Evolutionary conservation across 2,113 vertebrate species (phyloP), one percentile per base, ranked within the genome.

Genomic region (Mesoclemmys tuberculata): DNA sequence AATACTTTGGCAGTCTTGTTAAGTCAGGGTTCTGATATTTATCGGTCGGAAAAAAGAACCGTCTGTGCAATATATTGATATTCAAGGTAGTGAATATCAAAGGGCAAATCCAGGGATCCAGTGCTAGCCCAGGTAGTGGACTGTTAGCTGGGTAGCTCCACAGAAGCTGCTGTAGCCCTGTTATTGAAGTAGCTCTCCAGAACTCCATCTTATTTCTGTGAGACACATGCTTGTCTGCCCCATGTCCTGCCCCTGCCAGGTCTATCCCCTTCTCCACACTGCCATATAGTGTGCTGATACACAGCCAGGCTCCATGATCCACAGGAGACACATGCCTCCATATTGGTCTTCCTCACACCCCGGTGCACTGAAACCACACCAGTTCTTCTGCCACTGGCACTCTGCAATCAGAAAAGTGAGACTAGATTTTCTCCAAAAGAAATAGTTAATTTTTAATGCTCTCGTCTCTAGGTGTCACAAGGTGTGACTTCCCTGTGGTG

Each of bases 31-130:
- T 93, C 5, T 41, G 31, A 87, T 88, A 88, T 82, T 0, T 0
- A 0, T 2, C 1, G 8, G 8, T 79, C 68, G 58, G 41, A 84
- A 84, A 82, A 56, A 86, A 75, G 5, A 38, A 81, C 9, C 0
- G 75, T 61, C 82, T 82, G 9, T 51, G 46, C 9, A 41, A 90
- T 21, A 1, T 4, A 51, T 64, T 52, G 61, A 0, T 3, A 52
- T 82, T 93, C 91, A 48, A 84, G 85, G 91, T 88, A 90, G 90
- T 19, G 71, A 5, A 5, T 88, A 79, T 41, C 22, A 48, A 82
- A 88, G 49, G 9, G 61, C 24, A 51, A 31, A 80, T 85, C 21
- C 21, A 51, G 27, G 22, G 4, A 18, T 29, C 5, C 0, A 1
- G 3, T 78, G 9, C 7, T 5, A 83, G 41, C 5, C 35, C 18